Evolutionary conservation across 2,797 vertebrate genomes (phyloP).

Genomic region (Rhinoraja longicauda): DNA sequence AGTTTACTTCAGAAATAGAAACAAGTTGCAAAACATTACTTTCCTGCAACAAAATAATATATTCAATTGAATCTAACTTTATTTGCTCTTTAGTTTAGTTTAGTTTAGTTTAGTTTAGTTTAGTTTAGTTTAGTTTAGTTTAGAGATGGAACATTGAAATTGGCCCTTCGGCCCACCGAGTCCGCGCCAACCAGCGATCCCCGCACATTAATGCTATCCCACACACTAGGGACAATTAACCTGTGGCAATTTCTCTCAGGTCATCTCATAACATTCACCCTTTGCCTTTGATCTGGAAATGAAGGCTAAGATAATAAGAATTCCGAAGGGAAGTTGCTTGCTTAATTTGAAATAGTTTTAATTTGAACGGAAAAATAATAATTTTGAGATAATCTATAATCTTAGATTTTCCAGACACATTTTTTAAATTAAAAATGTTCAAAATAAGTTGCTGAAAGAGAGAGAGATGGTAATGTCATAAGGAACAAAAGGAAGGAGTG

Average conservation of each 20-base stretch:
- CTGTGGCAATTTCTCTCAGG: no score
- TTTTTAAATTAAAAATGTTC: neutral
- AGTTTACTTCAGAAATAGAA: constrained; percentile 47
- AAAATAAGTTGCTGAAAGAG: neutral
- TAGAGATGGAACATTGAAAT: no score
- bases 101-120: no score
- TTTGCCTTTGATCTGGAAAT: no score
- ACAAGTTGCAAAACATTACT: constrained; percentile 47
- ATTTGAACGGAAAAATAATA: neutral
- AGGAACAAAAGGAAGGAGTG: neutral
- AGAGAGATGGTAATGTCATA: neutral
- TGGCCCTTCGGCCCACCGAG: no score
- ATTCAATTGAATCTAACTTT: neutral
- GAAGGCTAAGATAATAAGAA: neutral
- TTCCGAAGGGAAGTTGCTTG: neutral
- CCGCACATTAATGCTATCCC: no score
- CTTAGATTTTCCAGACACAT: neutral
- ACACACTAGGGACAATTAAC: no score
- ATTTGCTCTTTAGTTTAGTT: neutral
- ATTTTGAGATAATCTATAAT: neutral
- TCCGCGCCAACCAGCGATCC: no score
- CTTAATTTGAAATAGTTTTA: neutral
- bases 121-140: no score
- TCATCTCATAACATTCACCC: no score
- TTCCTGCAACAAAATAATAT: constrained; percentile 36